phyloP scores from a whole-genome alignment of 2,113 vertebrate species.

The Acrocephalus arundinaceus region DNA sequence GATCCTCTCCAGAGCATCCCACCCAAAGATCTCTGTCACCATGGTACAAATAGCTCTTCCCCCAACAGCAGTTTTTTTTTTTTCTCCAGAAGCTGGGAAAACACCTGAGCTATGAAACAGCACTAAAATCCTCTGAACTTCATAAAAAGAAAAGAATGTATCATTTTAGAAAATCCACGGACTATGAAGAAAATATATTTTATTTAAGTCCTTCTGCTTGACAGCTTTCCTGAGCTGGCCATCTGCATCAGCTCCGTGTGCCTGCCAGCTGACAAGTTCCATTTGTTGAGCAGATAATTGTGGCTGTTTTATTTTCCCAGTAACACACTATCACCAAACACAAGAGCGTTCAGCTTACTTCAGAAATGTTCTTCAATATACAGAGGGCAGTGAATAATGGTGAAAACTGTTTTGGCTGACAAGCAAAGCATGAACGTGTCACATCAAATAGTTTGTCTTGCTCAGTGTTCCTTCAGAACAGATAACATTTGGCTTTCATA shows the following conservation, averaged over 20 bases:
- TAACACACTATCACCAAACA: conserved; percentile 52
- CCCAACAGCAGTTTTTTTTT: neutral
- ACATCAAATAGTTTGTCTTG: conserved; percentile 49
- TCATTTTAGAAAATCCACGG: neutral
- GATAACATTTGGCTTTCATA: conserved; percentile 28
- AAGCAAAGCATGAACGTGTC: conserved; percentile 63
- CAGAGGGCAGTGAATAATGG: conserved; percentile 57
- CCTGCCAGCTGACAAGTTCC: conserved; percentile 55
- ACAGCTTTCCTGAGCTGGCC: conserved; percentile 49
- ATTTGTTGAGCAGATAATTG: conserved; percentile 68
- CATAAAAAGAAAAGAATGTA: neutral
- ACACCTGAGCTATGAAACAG: neutral
- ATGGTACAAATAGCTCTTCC: neutral
- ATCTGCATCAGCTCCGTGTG: conserved; percentile 55
- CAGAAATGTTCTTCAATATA: conserved; percentile 44
- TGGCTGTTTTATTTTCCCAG: conserved; percentile 55
- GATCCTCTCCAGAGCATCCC: neutral
- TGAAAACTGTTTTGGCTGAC: conserved; percentile 51
- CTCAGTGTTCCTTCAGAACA: conserved; percentile 18
- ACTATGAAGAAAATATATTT: conserved; percentile 2
- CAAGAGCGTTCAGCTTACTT: conserved; percentile 3
- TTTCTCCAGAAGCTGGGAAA: neutral
- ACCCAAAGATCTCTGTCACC: neutral
- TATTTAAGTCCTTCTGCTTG: conserved; percentile 16
- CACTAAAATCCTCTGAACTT: neutral